phyloP scores from a whole-genome alignment of 2,113 vertebrate genomes.

The Rhinolophus sinicus region DNA sequence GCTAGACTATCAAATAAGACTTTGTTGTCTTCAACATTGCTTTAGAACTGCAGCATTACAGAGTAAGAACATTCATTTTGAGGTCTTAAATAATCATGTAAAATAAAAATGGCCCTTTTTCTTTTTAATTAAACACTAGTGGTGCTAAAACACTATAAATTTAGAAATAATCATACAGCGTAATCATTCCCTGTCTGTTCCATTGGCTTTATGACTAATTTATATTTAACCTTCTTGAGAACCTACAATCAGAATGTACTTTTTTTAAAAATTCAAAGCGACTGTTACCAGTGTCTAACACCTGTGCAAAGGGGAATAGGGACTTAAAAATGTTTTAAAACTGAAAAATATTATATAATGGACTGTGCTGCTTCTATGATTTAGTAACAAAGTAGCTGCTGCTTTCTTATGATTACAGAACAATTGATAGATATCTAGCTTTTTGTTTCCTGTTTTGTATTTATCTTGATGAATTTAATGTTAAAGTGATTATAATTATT shows the following conservation, averaged over 20 bases:
- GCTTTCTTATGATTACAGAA: conserved; percentile 74
- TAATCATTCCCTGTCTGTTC: conserved; percentile 90
- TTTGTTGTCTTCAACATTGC: conserved; percentile 97
- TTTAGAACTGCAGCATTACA: conserved; percentile 87
- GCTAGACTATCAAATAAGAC: conserved; percentile 94
- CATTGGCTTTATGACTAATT: conserved; percentile 97
- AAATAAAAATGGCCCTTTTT: conserved; percentile 73
- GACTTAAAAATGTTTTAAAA: conserved; percentile 71
- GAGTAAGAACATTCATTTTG: conserved; percentile 84
- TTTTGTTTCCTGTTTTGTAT: conserved; percentile 76
- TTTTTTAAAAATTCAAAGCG: conserved; percentile 86
- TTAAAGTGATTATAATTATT: conserved; percentile 4
- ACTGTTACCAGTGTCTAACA: conserved; percentile 79
- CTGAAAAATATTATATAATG: conserved; percentile 64
- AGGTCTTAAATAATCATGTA: conserved; percentile 81
- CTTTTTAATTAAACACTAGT: conserved; percentile 87
- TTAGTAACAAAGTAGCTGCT: conserved; percentile 74
- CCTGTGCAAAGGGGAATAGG: conserved; percentile 75
- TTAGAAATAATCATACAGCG: conserved; percentile 85
- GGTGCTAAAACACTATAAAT: conserved; percentile 89
- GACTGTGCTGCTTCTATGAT: conserved; percentile 59
- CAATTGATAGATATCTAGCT: not conserved
- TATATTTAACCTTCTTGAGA: conserved; percentile 93
- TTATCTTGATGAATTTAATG: conserved; percentile 15
- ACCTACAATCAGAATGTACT: conserved; percentile 87